Conservation (phyloP, 2,797 vertebrate genomes). For the Neosilurus hyrtlii region DNA sequence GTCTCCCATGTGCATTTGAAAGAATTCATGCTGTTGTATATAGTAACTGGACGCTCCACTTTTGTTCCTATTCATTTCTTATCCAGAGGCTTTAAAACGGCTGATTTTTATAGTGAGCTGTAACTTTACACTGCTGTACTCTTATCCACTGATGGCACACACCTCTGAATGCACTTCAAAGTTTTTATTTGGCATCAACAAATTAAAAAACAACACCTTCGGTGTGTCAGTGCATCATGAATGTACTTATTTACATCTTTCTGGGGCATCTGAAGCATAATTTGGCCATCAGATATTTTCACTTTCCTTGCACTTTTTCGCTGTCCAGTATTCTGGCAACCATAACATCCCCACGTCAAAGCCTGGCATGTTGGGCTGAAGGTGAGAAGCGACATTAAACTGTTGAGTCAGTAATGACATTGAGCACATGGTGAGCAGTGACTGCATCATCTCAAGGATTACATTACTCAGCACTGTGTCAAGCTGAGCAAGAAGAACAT, state of each 20-base stretch:
- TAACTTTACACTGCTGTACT: not conserved
- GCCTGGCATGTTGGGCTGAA: conserved; percentile 49
- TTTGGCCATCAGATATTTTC: not conserved
- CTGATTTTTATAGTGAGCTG: not conserved
- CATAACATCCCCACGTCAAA: not conserved
- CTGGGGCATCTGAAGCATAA: not conserved
- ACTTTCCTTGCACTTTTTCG: not conserved
- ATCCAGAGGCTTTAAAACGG: not conserved
- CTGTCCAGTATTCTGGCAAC: not conserved
- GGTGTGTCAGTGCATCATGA: not conserved
- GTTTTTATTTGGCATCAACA: not conserved
- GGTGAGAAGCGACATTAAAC: conserved; percentile 42
- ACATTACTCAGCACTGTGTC: conserved; percentile 26
- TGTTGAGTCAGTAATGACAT: conserved; percentile 47
- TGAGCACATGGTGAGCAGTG: conserved; percentile 51
- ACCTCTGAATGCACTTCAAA: not conserved
- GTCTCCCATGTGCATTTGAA: no score
- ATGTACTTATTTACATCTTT: not conserved
- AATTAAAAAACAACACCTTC: not conserved
- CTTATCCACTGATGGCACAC: not conserved
- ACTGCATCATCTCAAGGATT: conserved; percentile 63
- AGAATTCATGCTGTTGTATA: not conserved
- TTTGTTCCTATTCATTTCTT: not conserved
- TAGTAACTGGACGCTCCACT: not conserved
- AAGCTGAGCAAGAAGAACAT: conserved; percentile 5